Evolutionary conservation across 2,888 invertebrate genomes (phyloP).

Genomic region (Lacanobia wlatinum): DNA sequence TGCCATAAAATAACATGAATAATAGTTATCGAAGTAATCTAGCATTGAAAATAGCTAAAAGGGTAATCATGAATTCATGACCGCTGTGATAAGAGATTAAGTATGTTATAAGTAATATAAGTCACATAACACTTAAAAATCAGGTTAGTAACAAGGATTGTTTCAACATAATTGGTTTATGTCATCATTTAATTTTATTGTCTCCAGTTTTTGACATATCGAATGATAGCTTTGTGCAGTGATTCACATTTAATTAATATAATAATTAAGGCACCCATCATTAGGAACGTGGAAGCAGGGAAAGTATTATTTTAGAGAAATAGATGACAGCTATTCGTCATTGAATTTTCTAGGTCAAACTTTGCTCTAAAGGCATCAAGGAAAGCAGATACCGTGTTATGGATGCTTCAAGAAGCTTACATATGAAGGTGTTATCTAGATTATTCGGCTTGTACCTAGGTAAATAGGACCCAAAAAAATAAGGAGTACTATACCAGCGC

Average conservation of each 20-base stretch:
- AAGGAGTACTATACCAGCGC: not conserved
- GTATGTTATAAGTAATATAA: constrained; percentile 2
- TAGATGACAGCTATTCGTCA: not conserved
- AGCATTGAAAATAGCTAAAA: constrained; percentile 6
- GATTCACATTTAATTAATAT: not conserved
- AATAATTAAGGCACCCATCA: not conserved
- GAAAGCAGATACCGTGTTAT: not conserved
- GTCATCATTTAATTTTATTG: constrained; percentile 29
- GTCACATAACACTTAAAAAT: not conserved
- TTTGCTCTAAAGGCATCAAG: not conserved
- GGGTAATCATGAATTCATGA: constrained; percentile 8
- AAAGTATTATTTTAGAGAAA: not conserved
- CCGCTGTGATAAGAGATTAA: constrained; percentile 24
- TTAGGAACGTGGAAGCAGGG: not conserved
- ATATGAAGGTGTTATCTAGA: no score
- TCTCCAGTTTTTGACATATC: not conserved
- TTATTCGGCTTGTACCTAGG: not conserved
- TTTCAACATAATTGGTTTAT: constrained; percentile 23
- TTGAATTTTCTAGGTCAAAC: not conserved
- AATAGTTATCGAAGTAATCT: constrained; percentile 13
- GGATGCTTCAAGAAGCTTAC: no score
- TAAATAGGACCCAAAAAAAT: constrained; percentile 3
- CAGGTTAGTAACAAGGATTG: constrained; percentile 20
- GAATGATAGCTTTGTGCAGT: constrained; percentile 7
- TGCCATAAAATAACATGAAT: constrained; percentile 6